Percentiles rank a stretch among this genome's conserved stretches.
These are phyloP conservation scores for Coregonus sp. DNA, from an alignment of 2,797 vertebrate species.

Conservation along the genomic window DNA sequence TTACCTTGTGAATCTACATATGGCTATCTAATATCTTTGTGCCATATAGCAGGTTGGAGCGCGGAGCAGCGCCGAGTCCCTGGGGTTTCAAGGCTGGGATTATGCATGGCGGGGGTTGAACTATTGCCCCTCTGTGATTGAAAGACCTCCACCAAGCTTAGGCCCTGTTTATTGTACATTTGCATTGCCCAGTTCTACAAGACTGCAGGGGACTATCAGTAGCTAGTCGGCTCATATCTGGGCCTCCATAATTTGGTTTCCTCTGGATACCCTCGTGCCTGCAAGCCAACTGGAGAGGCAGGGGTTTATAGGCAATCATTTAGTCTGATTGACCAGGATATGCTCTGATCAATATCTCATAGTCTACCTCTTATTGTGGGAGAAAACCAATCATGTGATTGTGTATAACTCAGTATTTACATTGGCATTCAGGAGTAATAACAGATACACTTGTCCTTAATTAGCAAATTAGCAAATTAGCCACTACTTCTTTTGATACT, in stretches of 20 bases:
- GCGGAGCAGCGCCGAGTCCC: constrained; percentile 54
- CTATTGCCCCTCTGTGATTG: constrained; percentile 81
- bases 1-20: constrained; percentile 81
- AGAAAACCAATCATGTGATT: constrained; percentile 70
- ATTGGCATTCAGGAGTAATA: constrained; percentile 45
- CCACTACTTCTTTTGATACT: neutral
- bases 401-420: constrained; percentile 55
- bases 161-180: constrained; percentile 82
- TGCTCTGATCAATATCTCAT: constrained; percentile 75
- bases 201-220: constrained; percentile 69
- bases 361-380: constrained; percentile 57
- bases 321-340: constrained; percentile 78
- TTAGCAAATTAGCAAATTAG: constrained; percentile 30
- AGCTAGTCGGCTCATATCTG: constrained; percentile 66
- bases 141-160: constrained; percentile 77
- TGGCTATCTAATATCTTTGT: constrained; percentile 81
- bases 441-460: constrained; percentile 41
- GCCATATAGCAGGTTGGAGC: constrained; percentile 71
- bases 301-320: constrained; percentile 77
- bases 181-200: constrained; percentile 76
- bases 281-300: constrained; percentile 49
- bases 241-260: constrained; percentile 68
- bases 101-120: constrained; percentile 80
- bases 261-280: constrained; percentile 53
- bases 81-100: constrained; percentile 73